Evolutionary conservation across 1,140 invertebrate genomes (phyloP).

Genomic region (Centruroides vittatus): DNA sequence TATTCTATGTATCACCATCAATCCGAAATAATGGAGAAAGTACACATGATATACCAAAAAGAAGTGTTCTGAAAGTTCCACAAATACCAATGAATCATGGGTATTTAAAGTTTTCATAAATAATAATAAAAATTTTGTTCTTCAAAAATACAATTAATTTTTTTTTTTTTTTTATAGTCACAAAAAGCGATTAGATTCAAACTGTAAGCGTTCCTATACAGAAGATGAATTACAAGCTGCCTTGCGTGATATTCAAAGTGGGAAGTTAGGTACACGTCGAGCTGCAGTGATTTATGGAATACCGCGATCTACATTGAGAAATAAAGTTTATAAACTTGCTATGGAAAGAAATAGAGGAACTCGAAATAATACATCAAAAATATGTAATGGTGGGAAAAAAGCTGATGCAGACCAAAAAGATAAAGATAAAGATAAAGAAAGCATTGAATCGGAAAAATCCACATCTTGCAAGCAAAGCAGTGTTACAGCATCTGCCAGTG

Average conservation of each 20-base stretch:
- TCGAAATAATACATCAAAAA: slow-evolving; percentile 12
- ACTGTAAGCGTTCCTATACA: slow-evolving; percentile 54
- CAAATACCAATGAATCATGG: slow-evolving; percentile 24
- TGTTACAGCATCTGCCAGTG: slow-evolving; percentile 24
- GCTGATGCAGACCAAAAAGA: slow-evolving; percentile 37
- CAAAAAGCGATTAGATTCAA: slow-evolving; percentile 13
- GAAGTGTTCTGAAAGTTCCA: slow-evolving; percentile 27
- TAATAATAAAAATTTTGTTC: slow-evolving; percentile 2
- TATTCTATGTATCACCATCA: slow-evolving; percentile 30
- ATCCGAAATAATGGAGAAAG: slow-evolving; percentile 8
- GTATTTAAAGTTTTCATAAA: slow-evolving; percentile 16
- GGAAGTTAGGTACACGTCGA: slow-evolving; percentile 74
- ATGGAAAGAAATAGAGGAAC: slow-evolving; percentile 35
- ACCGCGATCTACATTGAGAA: slow-evolving; percentile 81
- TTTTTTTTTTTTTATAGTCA: slow-evolving; percentile 10
- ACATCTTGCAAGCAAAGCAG: too few species aligned
- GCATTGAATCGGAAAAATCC: too few species aligned
- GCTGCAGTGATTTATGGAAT: slow-evolving; percentile 91
- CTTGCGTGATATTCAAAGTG: slow-evolving; percentile 78
- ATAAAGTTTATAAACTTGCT: slow-evolving; percentile 79
- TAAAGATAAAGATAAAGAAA: slow-evolving; percentile 21
- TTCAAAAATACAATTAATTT: not conserved
- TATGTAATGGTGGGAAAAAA: not conserved
- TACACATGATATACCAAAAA: slow-evolving; percentile 11
- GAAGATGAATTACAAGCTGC: slow-evolving; percentile 81